phyloP scores from a whole-genome alignment of 2,888 invertebrate species.

The Anoncus sp. region DNA sequence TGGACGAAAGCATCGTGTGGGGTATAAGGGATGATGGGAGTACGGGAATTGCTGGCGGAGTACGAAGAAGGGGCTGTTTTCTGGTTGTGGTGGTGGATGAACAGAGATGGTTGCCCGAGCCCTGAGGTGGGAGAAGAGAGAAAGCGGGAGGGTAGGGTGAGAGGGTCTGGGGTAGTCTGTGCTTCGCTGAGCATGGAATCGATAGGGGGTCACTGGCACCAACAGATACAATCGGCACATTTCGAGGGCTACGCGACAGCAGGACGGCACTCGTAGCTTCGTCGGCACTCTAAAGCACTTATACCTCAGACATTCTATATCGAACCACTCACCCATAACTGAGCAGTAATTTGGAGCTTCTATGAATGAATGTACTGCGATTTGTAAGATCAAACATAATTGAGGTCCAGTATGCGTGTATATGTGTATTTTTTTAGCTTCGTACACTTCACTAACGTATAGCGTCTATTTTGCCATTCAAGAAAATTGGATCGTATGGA shows the following conservation, averaged over 20 bases:
- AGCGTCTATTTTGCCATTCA: no score
- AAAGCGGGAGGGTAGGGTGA: conserved; percentile 48
- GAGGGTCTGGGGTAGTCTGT: conserved; percentile 75
- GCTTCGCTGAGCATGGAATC: conserved; percentile 80
- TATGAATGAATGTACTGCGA: neutral
- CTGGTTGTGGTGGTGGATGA: conserved; percentile 42
- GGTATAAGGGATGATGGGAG: conserved; percentile 27
- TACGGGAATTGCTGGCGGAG: conserved; percentile 17
- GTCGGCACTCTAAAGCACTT: conserved; percentile 19
- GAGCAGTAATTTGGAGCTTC: neutral
- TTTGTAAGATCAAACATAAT: conserved; percentile 1
- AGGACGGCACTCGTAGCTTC: conserved; percentile 2
- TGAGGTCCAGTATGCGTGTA: neutral
- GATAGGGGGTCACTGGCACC: conserved; percentile 82
- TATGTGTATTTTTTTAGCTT: no score
- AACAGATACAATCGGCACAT: conserved; percentile 82
- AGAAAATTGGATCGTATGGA: no score
- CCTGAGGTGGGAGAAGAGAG: conserved; percentile 29
- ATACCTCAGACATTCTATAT: conserved; percentile 4
- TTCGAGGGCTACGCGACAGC: conserved; percentile 72
- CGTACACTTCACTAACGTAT: no score
- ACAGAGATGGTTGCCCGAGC: conserved; percentile 27
- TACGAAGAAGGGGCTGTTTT: conserved; percentile 36
- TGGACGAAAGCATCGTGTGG: conserved; percentile 32
- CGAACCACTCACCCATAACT: neutral